Evolutionary conservation across 2,888 invertebrate species (phyloP).

Genomic region (Thecocarcelia acutangulata): DNA sequence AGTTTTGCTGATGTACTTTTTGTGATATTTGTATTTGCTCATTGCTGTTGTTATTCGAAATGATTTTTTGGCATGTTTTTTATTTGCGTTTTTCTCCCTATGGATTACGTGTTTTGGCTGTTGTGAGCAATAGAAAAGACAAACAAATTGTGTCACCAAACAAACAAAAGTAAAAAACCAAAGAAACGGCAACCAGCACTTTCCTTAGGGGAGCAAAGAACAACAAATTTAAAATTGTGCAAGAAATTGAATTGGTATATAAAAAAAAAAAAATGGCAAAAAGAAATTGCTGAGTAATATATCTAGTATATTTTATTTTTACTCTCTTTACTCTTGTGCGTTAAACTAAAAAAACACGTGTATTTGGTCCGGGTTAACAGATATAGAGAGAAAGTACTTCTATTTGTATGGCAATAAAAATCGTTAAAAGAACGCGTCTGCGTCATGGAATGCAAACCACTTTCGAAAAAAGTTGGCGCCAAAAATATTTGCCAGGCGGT

Average conservation of each 20-base stretch:
- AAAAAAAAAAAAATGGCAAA: background rate
- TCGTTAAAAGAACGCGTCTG: background rate
- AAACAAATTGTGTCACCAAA: slow-evolving; percentile 44
- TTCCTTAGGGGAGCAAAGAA: background rate
- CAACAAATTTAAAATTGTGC: background rate
- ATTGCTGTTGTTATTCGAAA: slow-evolving; percentile 8
- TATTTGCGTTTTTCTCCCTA: background rate
- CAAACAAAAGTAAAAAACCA: background rate
- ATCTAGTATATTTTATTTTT: no score
- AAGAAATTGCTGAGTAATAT: no score
- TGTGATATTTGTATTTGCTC: background rate
- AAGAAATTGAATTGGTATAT: background rate
- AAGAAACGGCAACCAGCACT: slow-evolving; percentile 24
- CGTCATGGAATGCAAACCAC: slow-evolving; percentile 29
- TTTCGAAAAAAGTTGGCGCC: slow-evolving; percentile 60
- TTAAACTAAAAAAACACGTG: slow-evolving; percentile 42
- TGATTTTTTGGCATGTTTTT: slow-evolving; percentile 28
- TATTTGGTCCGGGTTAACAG: background rate
- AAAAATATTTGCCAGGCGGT: slow-evolving; percentile 33
- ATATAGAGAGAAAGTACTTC: slow-evolving; percentile 12
- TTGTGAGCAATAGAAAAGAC: background rate
- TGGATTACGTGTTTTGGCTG: slow-evolving; percentile 28
- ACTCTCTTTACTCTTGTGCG: no score
- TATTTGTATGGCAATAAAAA: background rate
- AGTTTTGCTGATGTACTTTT: slow-evolving; percentile 16